Percentiles rank a stretch among this genome's conserved stretches.
Conservation (phyloP, 2,888 invertebrate genomes). For the Lasioglossum zephyrum region DNA sequence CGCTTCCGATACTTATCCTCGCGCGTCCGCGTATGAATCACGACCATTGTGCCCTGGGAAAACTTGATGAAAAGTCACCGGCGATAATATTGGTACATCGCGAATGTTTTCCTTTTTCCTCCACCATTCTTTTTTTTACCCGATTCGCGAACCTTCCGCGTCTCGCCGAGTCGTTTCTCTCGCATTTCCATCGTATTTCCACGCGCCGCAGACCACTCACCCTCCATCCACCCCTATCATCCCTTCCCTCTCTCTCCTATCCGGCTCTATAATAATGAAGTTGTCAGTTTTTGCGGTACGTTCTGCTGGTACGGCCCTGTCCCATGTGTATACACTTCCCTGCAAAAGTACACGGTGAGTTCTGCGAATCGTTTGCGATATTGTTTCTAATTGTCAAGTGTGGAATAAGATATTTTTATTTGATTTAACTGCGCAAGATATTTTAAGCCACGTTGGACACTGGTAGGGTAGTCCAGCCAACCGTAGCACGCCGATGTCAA, state of each 20-base stretch:
- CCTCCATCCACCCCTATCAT: background rate
- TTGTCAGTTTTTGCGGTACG: conserved; percentile 62
- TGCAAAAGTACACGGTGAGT: background rate
- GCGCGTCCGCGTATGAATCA: conserved; percentile 48
- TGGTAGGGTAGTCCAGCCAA: no score
- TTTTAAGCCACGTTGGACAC: background rate
- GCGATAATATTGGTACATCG: conserved; percentile 53
- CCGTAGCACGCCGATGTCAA: no score
- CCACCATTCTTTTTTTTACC: background rate
- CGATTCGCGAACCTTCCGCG: conserved; percentile 28
- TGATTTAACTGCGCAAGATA: background rate
- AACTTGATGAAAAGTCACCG: conserved; percentile 55
- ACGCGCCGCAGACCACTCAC: background rate
- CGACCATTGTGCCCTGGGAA: conserved; percentile 22
- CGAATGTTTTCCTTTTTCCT: conserved; percentile 35
- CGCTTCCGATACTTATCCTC: conserved; percentile 41
- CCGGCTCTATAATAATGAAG: conserved; percentile 65
- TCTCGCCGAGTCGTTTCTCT: background rate
- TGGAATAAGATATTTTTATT: background rate
- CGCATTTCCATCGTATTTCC: conserved; percentile 12
- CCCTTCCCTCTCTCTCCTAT: background rate
- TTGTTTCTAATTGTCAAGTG: background rate
- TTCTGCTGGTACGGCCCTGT: conserved; percentile 35
- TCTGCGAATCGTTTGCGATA: background rate
- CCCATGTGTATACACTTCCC: background rate